Conservation (phyloP, 2,113 vertebrate genomes). For the Chauna torquata region DNA sequence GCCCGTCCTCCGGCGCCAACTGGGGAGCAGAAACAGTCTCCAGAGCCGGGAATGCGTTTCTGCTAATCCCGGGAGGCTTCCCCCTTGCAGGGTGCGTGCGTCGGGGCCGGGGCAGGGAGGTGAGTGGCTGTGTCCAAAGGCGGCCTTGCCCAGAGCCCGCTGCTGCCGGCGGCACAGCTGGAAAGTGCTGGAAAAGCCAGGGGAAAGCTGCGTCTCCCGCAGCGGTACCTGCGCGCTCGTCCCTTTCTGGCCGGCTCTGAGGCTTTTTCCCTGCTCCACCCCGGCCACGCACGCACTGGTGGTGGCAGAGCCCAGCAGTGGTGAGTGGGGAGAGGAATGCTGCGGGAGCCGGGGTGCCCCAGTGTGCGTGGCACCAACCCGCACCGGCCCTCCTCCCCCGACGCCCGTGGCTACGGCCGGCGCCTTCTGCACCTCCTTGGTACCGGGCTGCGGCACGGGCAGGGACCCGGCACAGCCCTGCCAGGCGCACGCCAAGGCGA, state of each 20-base stretch:
- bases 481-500: not conserved
- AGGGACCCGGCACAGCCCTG: fast-evolving
- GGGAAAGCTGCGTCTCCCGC: not conserved
- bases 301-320: not conserved
- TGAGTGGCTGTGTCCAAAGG: fast-evolving
- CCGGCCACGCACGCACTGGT: fast-evolving
- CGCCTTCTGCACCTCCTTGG: not conserved
- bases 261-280: not conserved
- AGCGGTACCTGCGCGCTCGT: not conserved
- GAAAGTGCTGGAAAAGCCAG: fast-evolving
- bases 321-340: not conserved
- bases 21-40: no score
- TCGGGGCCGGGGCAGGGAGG: not conserved
- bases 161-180: not conserved
- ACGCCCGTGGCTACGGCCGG: fast-evolving
- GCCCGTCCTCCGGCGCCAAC: not conserved
- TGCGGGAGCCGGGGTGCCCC: no score
- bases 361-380: not conserved
- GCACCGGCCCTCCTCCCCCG: not conserved
- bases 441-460: not conserved
- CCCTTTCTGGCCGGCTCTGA: not conserved
- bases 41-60: fast-evolving
- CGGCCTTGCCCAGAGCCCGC: not conserved
- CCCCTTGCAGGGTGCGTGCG: fast-evolving
- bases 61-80: not conserved